Base-by-base conservation (phyloP, 2,888 invertebrate genomes). In the Tenthredo amoena region DNA sequence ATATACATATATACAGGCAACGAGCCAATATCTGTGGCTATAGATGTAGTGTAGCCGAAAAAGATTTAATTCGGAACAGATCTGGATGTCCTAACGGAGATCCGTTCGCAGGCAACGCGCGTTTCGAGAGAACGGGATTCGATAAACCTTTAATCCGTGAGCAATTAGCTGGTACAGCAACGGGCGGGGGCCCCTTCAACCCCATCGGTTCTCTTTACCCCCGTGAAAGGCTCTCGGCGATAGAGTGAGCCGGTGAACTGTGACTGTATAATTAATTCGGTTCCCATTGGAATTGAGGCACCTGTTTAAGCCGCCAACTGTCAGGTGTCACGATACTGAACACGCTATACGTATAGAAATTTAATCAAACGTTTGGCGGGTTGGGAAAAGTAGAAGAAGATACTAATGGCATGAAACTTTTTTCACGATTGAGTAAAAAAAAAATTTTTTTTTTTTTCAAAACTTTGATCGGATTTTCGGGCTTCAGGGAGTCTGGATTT, bases 81-180 rank as follows among this genome's bases (percentile, higher is more conserved):
- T 55, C 34, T 79, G 47, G 55, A 86, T 84, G 88, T 87, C 85
- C 85, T 77, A 86, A 86, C 55, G 15, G 47, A 85, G 86, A 88
- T 88, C 77, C 83, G 86, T 72, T 37, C 68, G 86, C 79, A 34
- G 7, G 58, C 34, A 7, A 5, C 55, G 58, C 55, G 58, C 15
- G 34, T 34, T 34, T 26, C 76, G 76, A 12, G 43, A 26, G 26
- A 85, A 86, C 86, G 82, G 26, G 26, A 88, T 90, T 90, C 89
- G 91, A 91, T 91, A 91, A 91, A 89, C 90, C 89, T 90, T 90
- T 91, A 89, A 92, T 92, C 91, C 91, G 89, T 89, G 86, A 89
- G 90, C 90, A 92, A 92, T 92, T 91, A 91, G 89, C 89, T 89
- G 87, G 87, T 86, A 86, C 88, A 88, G 86, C 77, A 43, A 7